A percentile compares a stretch with the other conserved stretches of the same genome.
Conservation (phyloP, 2,797 vertebrate genomes). For the Saxicola maurus region DNA sequence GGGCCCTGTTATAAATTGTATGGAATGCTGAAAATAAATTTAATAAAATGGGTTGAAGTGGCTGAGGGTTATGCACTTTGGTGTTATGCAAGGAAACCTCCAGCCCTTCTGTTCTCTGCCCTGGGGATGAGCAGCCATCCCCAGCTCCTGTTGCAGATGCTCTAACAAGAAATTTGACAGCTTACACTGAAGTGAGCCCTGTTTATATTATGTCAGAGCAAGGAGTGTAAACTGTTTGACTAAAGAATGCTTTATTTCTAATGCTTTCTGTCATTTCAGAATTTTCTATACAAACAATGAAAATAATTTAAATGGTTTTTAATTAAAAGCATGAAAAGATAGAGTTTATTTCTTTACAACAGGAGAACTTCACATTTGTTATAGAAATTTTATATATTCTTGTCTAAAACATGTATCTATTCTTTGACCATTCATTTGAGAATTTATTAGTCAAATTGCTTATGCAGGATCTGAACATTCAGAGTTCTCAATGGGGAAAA, state of each 20-base stretch:
- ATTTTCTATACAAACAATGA: conserved; percentile 26
- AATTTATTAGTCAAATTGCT: background rate
- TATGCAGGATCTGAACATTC: background rate
- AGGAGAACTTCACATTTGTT: background rate
- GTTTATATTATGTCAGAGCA: conserved; percentile 15
- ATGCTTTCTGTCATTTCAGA: conserved; percentile 18
- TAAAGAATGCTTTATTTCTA: conserved; percentile 13
- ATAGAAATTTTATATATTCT: background rate
- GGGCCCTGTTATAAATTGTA: background rate
- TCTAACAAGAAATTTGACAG: background rate
- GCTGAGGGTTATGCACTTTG: background rate
- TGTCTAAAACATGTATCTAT: background rate
- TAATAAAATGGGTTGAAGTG: background rate
- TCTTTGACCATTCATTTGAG: background rate
- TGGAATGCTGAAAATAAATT: background rate
- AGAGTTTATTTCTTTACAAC: background rate
- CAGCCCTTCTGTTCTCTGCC: background rate
- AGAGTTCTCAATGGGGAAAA: background rate
- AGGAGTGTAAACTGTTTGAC: conserved; percentile 21
- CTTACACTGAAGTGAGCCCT: background rate
- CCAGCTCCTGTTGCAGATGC: background rate
- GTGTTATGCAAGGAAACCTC: background rate
- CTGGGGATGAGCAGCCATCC: background rate
- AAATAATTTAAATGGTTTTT: background rate
- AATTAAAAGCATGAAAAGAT: background rate